Evolutionary conservation across 1,140 invertebrate genomes (phyloP).

Genomic region (Conus ventricosus): DNA sequence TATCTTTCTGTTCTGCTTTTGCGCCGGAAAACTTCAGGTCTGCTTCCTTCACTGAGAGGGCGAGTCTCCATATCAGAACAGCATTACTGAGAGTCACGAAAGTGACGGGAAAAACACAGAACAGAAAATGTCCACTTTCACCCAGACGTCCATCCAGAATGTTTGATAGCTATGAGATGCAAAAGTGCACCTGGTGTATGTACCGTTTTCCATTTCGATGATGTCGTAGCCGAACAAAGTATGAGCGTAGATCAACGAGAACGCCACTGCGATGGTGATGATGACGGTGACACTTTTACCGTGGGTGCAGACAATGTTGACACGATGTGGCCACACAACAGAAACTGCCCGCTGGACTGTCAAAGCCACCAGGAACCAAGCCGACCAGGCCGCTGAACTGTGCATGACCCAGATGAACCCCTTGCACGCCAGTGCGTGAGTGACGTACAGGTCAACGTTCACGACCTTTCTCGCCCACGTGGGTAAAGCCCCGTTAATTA

Average conservation of each 20-base stretch:
- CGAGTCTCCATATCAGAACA: not conserved
- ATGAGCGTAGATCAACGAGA: not conserved
- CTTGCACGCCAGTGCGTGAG: not conserved
- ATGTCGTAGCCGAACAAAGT: conserved; percentile 1
- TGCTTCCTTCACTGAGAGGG: not conserved
- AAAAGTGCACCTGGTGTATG: not conserved
- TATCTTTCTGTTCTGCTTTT: not conserved
- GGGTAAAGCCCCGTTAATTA: not conserved
- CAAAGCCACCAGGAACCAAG: conserved; percentile 15
- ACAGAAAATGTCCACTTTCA: not conserved
- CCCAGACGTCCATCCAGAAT: not conserved
- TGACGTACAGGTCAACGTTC: not conserved
- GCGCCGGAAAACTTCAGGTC: not conserved
- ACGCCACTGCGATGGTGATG: not conserved
- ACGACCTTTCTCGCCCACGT: not conserved
- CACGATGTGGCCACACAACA: conserved; percentile 11
- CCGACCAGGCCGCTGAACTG: not conserved
- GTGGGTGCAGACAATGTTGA: not conserved
- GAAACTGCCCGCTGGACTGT: not conserved
- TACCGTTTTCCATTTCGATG: not conserved
- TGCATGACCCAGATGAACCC: not conserved
- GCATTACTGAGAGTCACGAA: not conserved
- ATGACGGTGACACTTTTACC: not conserved
- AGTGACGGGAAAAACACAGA: not conserved
- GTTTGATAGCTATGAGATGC: not conserved